Base-by-base conservation (phyloP, 2,797 vertebrate genomes). In the Botia kubotai region DNA sequence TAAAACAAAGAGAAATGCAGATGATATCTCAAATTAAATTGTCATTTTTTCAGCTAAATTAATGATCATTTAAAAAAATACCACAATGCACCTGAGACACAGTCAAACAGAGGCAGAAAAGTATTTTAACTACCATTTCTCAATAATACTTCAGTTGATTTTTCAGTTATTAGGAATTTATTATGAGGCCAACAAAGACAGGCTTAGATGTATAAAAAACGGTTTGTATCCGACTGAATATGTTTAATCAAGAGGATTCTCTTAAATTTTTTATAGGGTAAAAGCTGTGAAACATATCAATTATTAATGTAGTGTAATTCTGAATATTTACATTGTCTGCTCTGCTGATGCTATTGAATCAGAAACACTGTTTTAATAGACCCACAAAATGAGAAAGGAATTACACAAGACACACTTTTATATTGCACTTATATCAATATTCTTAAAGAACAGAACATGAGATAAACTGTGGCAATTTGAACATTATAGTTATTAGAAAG, bases 271-370 rank as follows among this genome's bases (percentile, higher is more conserved):
- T 81, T 52, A 81, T 73, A 19, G 39, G 12, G 68, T 21, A 39
- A 77, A 62, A 66, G 2, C n/a, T 46, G 48, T 74, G 23, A 21
- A 23, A 60, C 65, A 74, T 19, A 26, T 65, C 46, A 57, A 57
- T 77, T 63, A 70, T 74, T 78, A 57, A 77, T 5, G 48, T 4
- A 69, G 17, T 57, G 50, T 77, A 62, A 73, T 77, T 62, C 72
- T 52, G 60, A 48, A 81, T 77, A 74, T 81, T 80, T 66, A 74
- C 33, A 39, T 52, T 74, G n/a, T 26, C 46, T 16, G 53, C 36
- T 77, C 50, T 57, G 77, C 36, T 62, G 52, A 50, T 1, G 26
- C 69, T 71, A 74, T 65, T 29, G 43, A 77, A 65, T 66, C 65
- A 17, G 55, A 53, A 21, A 33, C 53, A 14, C 53, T 33, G 36